Percentiles rank a stretch among this genome's conserved stretches.
phyloP scores from a whole-genome alignment of 2,888 invertebrate species.

The Hirtodrosophila cameraria region DNA sequence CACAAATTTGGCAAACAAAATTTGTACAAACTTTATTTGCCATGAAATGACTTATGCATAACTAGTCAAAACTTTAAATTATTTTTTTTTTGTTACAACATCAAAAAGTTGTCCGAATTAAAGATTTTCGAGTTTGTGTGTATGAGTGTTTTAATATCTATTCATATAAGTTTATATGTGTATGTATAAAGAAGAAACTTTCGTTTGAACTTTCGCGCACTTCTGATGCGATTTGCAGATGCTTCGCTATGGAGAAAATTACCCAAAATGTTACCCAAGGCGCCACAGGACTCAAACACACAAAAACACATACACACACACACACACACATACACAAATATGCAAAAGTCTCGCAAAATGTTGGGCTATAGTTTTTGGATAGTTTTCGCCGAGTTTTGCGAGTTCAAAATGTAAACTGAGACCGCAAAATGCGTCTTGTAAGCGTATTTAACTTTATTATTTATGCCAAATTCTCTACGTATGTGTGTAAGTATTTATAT shows the following conservation, averaged over 20 bases:
- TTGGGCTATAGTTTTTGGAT: slow-evolving; percentile 44
- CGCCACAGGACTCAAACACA: slow-evolving; percentile 30
- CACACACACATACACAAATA: slow-evolving; percentile 14
- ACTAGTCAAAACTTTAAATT: too few relatives aligned
- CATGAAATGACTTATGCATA: too few relatives aligned
- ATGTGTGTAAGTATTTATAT: slow-evolving; percentile 7
- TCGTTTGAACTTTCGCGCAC: slow-evolving; percentile 60
- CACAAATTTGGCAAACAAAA: too few relatives aligned
- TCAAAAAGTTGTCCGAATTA: too few relatives aligned
- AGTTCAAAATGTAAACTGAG: slow-evolving; percentile 52
- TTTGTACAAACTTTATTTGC: too few relatives aligned
- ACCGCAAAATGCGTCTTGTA: slow-evolving; percentile 72
- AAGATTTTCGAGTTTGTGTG: too few relatives aligned
- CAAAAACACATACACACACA: slow-evolving; percentile 3
- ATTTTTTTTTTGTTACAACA: too few relatives aligned
- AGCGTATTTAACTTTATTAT: slow-evolving; percentile 79
- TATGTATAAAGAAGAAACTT: slow-evolving; percentile 21
- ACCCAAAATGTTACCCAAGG: slow-evolving; percentile 75
- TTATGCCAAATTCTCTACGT: slow-evolving; percentile 60
- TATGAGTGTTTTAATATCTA: neutral
- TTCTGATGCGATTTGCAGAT: slow-evolving; percentile 57
- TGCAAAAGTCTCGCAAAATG: slow-evolving; percentile 24
- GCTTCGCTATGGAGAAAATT: slow-evolving; percentile 64
- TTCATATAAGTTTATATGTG: too few relatives aligned
- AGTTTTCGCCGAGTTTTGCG: slow-evolving; percentile 44